Evolutionary conservation across 2,888 invertebrate species (phyloP), one percentile per base, ranked within the genome.

Genomic region (Agonopterix heracliana): DNA sequence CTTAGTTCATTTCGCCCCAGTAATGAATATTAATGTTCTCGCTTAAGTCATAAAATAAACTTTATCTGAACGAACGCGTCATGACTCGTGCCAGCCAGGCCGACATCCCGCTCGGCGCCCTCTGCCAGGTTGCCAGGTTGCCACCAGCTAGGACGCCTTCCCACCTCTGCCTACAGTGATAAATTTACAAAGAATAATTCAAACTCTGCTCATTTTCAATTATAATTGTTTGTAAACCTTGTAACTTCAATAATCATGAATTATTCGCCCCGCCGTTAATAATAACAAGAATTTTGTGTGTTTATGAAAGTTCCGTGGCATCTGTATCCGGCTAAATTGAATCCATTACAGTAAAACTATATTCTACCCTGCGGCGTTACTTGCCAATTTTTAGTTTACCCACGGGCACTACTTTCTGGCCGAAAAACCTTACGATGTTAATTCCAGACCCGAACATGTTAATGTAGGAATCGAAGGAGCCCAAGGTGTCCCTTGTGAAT

Each of bases 11-110:
- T 86, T 84, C 66, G 71, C 75, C 63, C 68, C 75, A 65, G 78
- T 85, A 86, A 86, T 86, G 87, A 85, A 86, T 86, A 86, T 85
- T 85, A 87, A 87, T 85, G 85, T 72, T 78, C 78, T 79, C 75
- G 79, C 74, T 81, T 80, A 81, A 82, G 80, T 80, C 81, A 85
- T 86, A 86, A 87, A 86, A 84, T 85, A 81, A 85, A 86, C 80
- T 86, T 85, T 83, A 83, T 82, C 82, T 71, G 46, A 41, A 41
- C 40, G 46, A 46, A 46, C 46, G 41, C 46, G 46, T 34, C 34
- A 17, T 38, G 46, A 17, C 14, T 38, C 12, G 40, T 55, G 53
- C 56, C 42, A 10, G 41, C 47, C 34, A n/a, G 26, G 40, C 40
- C 17, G 26, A 65, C 68, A 26, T 26, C 26, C 5, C 26, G 26